Percentiles rank a stretch among this genome's conserved stretches.
These are phyloP conservation scores for Piliocolobus tephrosceles DNA, from an alignment of 2,113 vertebrate genomes.

Conservation along the genomic window DNA sequence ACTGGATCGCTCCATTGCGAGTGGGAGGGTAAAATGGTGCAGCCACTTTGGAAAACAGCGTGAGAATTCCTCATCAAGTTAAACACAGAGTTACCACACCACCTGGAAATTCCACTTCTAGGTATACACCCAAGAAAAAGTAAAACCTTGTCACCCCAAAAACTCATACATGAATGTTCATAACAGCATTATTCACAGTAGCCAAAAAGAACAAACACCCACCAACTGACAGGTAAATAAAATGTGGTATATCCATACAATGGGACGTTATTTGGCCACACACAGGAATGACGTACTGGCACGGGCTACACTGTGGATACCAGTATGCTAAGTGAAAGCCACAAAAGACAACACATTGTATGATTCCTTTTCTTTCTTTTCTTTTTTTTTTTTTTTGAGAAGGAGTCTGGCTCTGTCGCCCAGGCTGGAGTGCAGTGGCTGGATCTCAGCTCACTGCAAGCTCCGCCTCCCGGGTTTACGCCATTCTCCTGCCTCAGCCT, in stretches of 20 bases:
- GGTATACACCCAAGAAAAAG: not conserved
- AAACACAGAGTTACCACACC: not conserved
- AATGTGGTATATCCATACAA: not conserved
- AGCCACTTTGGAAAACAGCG: not conserved
- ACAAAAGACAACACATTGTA: not conserved
- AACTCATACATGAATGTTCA: not conserved
- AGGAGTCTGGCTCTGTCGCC: too few relatives aligned
- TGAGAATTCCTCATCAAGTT: not conserved
- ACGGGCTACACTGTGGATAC: not conserved
- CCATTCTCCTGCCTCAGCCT: too few relatives aligned
- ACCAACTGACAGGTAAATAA: not conserved
- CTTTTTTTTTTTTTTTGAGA: too few relatives aligned
- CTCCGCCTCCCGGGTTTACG: too few relatives aligned
- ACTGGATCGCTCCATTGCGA: not conserved
- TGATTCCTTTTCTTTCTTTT: not conserved
- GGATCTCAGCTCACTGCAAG: too few relatives aligned
- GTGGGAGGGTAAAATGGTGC: not conserved
- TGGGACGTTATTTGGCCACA: not conserved
- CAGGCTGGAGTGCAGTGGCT: too few relatives aligned
- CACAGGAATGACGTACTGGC: not conserved
- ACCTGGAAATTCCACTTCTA: not conserved
- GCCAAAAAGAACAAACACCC: not conserved
- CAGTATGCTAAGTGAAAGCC: not conserved
- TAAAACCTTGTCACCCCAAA: not conserved
- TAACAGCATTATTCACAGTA: not conserved